Percentiles rank a stretch among this genome's conserved stretches.
phyloP scores from a whole-genome alignment of 92 coral and sea anemone species.

The Phenganax marumi region DNA sequence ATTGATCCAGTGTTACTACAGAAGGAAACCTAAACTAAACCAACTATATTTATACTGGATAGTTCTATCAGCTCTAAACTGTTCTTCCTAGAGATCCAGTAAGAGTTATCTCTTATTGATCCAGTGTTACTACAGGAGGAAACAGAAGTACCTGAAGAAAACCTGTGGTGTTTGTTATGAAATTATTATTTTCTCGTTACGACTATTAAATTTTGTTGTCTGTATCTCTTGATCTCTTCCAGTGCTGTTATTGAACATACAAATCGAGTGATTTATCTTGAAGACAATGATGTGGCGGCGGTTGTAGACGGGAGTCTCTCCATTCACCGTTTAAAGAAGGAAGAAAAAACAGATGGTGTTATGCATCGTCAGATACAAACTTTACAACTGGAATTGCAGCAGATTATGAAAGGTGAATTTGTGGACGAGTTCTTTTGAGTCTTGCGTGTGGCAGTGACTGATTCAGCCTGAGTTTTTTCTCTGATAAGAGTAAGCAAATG shows the following conservation, averaged over 20 bases:
- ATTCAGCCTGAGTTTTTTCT: not conserved
- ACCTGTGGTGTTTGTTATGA: too few species aligned
- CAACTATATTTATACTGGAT: too few species aligned
- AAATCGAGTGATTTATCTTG: conserved; percentile 90
- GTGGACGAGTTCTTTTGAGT: not conserved
- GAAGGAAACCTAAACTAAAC: too few species aligned
- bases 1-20: not conserved
- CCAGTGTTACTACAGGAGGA: too few species aligned
- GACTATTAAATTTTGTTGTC: not conserved
- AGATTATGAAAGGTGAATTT: conserved; percentile 89
- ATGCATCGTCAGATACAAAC: conserved; percentile 87
- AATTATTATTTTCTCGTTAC: not conserved
- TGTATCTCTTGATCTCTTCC: not conserved
- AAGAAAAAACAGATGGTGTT: conserved; percentile 79
- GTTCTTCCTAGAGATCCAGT: too few species aligned
- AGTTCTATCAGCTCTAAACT: too few species aligned
- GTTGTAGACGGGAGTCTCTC: conserved; percentile 84
- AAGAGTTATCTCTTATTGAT: too few species aligned
- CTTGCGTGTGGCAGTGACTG: not conserved
- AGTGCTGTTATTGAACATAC: conserved; percentile 98
- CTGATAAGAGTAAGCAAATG: not conserved
- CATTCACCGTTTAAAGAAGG: conserved; percentile 85
- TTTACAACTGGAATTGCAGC: conserved; percentile 84
- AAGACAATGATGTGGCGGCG: conserved; percentile 94
- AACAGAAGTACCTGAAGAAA: too few species aligned